phyloP scores from a whole-genome alignment of 2,888 invertebrate genomes.

The Galeruca laticollis region DNA sequence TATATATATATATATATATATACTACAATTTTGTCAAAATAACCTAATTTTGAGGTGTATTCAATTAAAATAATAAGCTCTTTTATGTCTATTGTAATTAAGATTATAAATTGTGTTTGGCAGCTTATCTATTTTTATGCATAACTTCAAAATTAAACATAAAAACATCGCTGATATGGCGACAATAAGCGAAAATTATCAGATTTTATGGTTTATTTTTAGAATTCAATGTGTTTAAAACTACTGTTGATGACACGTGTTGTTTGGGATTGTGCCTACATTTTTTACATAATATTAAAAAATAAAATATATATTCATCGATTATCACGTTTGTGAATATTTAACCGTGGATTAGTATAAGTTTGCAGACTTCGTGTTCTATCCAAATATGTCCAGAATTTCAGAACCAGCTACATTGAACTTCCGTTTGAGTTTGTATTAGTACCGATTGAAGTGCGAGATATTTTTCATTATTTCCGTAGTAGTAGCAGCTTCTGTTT shows the following conservation, averaged over 20 bases:
- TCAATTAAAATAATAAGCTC: too few species aligned
- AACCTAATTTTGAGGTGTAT: too few species aligned
- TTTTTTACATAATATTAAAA: conserved; percentile 1
- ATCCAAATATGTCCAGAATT: too few species aligned
- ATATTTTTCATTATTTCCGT: too few species aligned
- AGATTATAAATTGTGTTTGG: too few species aligned
- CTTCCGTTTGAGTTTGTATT: too few species aligned
- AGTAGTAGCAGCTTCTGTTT: too few species aligned
- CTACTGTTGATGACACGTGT: not conserved
- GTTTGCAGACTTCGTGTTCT: not conserved
- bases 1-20: too few species aligned
- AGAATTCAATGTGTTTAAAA: not conserved
- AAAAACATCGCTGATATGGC: not conserved
- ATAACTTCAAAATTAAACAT: not conserved
- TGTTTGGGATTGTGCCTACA: not conserved
- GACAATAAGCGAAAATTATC: not conserved
- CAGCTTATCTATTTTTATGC: not conserved
- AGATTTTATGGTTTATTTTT: not conserved
- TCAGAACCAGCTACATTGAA: too few species aligned
- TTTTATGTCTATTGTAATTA: too few species aligned
- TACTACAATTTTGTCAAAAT: too few species aligned
- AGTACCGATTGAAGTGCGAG: too few species aligned
- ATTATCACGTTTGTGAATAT: not conserved
- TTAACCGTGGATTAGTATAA: not conserved
- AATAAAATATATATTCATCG: not conserved